Base-by-base conservation (phyloP, 1,140 invertebrate species). In the Drosophila burlai region DNA sequence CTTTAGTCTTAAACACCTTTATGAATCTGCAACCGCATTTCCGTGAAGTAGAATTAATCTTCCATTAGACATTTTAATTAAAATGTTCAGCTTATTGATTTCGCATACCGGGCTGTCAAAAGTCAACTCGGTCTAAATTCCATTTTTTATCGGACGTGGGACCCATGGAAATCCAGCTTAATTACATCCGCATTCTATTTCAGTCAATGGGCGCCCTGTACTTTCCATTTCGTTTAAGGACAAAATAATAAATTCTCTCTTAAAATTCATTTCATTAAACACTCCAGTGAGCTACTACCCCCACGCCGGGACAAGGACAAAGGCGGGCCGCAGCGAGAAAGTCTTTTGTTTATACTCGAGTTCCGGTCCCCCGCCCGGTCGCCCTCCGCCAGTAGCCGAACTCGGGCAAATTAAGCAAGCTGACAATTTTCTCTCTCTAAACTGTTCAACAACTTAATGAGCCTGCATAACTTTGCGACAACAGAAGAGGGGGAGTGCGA, bases 381-480 rank as follows among this genome's bases (percentile, higher is more conserved):
- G 9, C 18, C 47, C 26, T 38, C 34, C 4, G n/a, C n/a, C 49
- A 38, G 36, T 26, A 50, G 52, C 62, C 71, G 47, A 75, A 74
- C 67, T 77, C 64, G 66, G 60, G 67, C 86, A 90, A 90, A 90
- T 90, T 90, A 90, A 90, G 85, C 79, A 79, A 82, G 85, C 85
- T 90, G 85, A 90, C 86, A 90, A 90, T 90, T 90, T 90, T 90
- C 85, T 74, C 76, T 79, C 85, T 90, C 85, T 90, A 90, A 90
- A 90, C 85, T 90, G 85, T 85, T 90, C 89, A 90, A 90, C 85
- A 90, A 90, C 85, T 90, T 90, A 90, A 90, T 90, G 85, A 90
- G 85, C 85, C 85, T 85, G 85, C 85, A 90, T 90, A 90, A 90
- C 85, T 90, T 90, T 90, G 86, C 75, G 79, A 79, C 83, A 86